Evolutionary conservation across 2,888 invertebrate species (phyloP), one percentile per base, ranked within the genome.

Genomic region (Nysson spinosus): DNA sequence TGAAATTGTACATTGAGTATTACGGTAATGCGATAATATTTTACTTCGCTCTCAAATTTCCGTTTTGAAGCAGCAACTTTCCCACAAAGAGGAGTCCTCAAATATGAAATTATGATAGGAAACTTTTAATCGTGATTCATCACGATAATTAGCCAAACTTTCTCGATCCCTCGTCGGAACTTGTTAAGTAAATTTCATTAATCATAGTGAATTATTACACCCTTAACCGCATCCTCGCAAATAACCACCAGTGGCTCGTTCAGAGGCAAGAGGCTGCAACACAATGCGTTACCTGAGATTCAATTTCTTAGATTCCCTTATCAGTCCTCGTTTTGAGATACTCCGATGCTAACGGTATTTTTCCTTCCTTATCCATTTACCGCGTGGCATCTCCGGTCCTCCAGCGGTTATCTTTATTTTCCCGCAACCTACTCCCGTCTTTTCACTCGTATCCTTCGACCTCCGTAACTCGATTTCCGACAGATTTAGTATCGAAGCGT

Each of bases 321-420:
- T 62, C 50, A 39, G 26, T 43, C 49, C 12, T 42, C n/a, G 37
- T 34, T 28, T 20, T 24, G 30, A 22, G n/a, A 22, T 35, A 39
- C 24, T 46, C 26, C 40, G 9, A 24, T 16, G 24, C 16, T 40
- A 26, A 17, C 39, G 28, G 12, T 47, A 60, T 70, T 65, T 69
- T 46, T 58, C 55, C 44, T 40, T 30, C 22, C 64, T 65, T 70
- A 70, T 69, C 71, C 69, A 52, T 52, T 65, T 65, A 58, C 65
- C 65, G 40, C 58, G 51, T n/a, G 58, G 46, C 65, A 30, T 52
- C 60, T 57, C 50, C 30, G 49, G 47, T 42, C 37, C 70, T 28
- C 46, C 47, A 58, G 42, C 56, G 44, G 71, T 70, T 69, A 71
- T 69, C 69, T 69, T 69, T 71, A 71, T 69, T 66, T 69, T 54